A percentile compares a stretch with the other conserved stretches of the same genome.
Conservation (phyloP, 2,888 invertebrate genomes). For the Orthosia cruda region DNA sequence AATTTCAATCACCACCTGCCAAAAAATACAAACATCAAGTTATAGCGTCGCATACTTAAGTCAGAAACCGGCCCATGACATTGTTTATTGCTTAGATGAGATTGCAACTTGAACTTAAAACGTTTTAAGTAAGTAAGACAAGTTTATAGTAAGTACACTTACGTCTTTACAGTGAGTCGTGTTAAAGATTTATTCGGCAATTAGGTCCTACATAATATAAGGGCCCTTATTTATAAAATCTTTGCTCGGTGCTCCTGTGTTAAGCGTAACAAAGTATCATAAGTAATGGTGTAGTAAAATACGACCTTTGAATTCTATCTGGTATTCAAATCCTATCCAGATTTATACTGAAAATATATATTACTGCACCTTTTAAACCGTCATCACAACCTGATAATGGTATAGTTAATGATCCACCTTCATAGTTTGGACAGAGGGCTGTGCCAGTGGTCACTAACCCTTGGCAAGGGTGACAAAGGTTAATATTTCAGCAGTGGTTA, state of each 20-base stretch:
- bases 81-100: not conserved
- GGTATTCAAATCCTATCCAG: not conserved
- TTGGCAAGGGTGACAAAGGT: constrained; percentile 25
- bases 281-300: too few species aligned
- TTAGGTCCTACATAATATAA: too few species aligned
- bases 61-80: too few species aligned
- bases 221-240: too few species aligned
- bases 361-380: constrained; percentile 10
- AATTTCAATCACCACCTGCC: not conserved
- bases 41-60: too few species aligned
- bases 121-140: not conserved
- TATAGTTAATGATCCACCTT: constrained; percentile 33
- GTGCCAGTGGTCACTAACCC: constrained; percentile 28
- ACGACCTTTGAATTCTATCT: not conserved
- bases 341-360: constrained; percentile 3
- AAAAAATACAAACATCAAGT: not conserved
- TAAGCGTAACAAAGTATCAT: too few species aligned
- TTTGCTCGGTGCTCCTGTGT: too few species aligned
- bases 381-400: constrained; percentile 8
- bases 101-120: not conserved
- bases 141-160: too few species aligned
- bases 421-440: constrained; percentile 29
- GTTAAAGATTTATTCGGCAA: too few species aligned
- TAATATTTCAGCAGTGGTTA: constrained; percentile 16
- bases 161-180: too few species aligned